Evolutionary conservation across 35 echinoderm and acorn worm genomes (phyloP), one percentile per base, ranked within the genome.

Genomic region (Holothuria glaberrima): DNA sequence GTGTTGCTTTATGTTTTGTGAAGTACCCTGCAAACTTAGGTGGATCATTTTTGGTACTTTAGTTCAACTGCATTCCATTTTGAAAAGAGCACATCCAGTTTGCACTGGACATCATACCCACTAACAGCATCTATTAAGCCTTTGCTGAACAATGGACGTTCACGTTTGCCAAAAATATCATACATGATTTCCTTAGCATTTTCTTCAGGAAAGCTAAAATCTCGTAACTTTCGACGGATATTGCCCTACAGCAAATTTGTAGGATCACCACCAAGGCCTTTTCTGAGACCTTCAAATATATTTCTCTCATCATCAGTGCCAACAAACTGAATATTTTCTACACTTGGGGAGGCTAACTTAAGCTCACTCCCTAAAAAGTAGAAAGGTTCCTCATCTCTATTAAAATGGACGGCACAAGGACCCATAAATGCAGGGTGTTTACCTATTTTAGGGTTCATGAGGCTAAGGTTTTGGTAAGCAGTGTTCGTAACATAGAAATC

Each of bases 281-380:
- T 61, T 18, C 54, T 21, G 25, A 86, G 60, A 86, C 82, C 82
- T 62, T 86, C 31, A 86, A 62, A 86, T 29, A 66, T 59, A n/a
- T 59, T 66, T 35, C 26, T 25, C 12, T 86, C 82, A 86, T 86
- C 82, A 33, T 86, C 82, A 36, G 82, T 86, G 12, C 59, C 82
- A 86, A 86, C 30, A 64, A 86, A 86, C 12, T 26, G 82, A 61
- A 86, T 86, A 35, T 86, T 86, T 86, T 86, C 60, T 22, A 86
- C 1, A 27, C 14, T 0, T 12, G 82, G 54, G 44, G 9, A 29
- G 20, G 26, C 28, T 38, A 59, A 21, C 12, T 62, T 66, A 1
- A 86, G 54, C 60, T 86, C 82, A 34, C 82, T 86, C 12, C 56
- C 82, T 66, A 64, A 36, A 61, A 86, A 86, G 9, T 17, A 66